phyloP scores from a whole-genome alignment of 2,113 vertebrate species.

The Erythrocercus mccallii region DNA sequence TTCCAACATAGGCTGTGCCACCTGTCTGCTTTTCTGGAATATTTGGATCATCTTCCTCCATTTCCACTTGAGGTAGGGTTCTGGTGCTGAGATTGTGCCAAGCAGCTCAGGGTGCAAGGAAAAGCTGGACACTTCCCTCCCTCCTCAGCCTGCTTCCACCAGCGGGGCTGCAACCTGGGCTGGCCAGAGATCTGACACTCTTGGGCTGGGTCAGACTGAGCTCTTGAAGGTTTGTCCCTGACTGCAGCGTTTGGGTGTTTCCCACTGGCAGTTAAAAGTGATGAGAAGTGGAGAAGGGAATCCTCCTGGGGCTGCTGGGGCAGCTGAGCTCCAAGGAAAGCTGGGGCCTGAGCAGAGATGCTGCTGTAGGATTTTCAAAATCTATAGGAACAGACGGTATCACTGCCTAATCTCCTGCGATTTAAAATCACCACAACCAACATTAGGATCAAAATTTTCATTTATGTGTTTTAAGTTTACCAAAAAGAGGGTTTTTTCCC shows the following conservation, averaged over 20 bases:
- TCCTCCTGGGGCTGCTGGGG: not conserved
- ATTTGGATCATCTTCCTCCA: not conserved
- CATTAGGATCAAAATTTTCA: not conserved
- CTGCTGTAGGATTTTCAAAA: not conserved
- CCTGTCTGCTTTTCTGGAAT: not conserved
- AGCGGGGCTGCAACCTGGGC: fast-evolving
- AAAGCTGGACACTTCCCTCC: not conserved
- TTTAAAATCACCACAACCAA: not conserved
- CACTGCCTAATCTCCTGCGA: not conserved
- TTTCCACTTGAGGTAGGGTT: not conserved
- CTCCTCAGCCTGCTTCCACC: not conserved
- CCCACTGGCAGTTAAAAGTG: not conserved
- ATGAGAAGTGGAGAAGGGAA: not conserved
- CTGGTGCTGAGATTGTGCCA: not conserved
- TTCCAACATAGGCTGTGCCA: not conserved
- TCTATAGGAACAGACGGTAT: not conserved
- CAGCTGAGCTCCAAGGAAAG: fast-evolving
- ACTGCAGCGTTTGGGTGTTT: not conserved
- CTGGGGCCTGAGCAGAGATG: not conserved
- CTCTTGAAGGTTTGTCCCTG: not conserved
- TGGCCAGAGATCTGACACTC: fast-evolving
- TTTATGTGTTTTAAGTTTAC: not conserved
- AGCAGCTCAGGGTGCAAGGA: not conserved
- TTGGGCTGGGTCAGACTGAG: not conserved
- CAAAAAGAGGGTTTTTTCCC: not conserved